phyloP scores from a whole-genome alignment of 2,888 invertebrate genomes.

The Cyclophora punctaria region DNA sequence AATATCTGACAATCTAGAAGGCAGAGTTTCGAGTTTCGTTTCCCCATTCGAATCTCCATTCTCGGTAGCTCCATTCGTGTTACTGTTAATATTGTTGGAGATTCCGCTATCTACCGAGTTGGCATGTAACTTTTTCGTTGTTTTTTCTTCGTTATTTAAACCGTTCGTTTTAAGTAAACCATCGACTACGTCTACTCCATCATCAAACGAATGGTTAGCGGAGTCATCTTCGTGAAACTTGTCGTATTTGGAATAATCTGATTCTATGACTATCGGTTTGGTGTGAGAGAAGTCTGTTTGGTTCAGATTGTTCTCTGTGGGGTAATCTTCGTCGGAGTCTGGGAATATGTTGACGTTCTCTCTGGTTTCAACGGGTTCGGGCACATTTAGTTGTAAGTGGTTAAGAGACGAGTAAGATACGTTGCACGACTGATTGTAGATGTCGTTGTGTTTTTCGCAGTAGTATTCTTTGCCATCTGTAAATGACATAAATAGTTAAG shows the following conservation, averaged over 20 bases:
- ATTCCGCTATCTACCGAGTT: conserved; percentile 67
- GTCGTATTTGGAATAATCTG: conserved; percentile 50
- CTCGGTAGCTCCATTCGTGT: conserved; percentile 28
- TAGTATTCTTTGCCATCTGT: conserved; percentile 67
- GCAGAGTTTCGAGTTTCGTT: conserved; percentile 35
- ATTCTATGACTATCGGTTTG: conserved; percentile 63
- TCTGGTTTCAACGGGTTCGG: conserved; percentile 54
- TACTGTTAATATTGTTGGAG: conserved; percentile 48
- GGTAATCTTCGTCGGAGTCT: conserved; percentile 63
- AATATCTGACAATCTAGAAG: conserved; percentile 51
- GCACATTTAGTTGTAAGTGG: conserved; percentile 58
- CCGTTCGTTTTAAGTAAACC: conserved; percentile 40
- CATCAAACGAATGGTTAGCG: conserved; percentile 64
- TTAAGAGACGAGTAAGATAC: conserved; percentile 62
- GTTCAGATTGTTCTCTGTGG: conserved; percentile 63
- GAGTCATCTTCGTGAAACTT: conserved; percentile 53
- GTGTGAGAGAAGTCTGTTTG: conserved; percentile 67
- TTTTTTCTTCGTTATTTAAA: conserved; percentile 29
- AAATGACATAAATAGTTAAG: neutral
- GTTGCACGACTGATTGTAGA: conserved; percentile 59
- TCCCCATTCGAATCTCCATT: conserved; percentile 26
- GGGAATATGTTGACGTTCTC: conserved; percentile 51
- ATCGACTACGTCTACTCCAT: conserved; percentile 60
- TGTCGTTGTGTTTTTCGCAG: conserved; percentile 64
- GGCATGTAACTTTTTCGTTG: conserved; percentile 49